Base-by-base conservation (phyloP, 2,113 vertebrate species). In the Pedionomus torquatus region DNA sequence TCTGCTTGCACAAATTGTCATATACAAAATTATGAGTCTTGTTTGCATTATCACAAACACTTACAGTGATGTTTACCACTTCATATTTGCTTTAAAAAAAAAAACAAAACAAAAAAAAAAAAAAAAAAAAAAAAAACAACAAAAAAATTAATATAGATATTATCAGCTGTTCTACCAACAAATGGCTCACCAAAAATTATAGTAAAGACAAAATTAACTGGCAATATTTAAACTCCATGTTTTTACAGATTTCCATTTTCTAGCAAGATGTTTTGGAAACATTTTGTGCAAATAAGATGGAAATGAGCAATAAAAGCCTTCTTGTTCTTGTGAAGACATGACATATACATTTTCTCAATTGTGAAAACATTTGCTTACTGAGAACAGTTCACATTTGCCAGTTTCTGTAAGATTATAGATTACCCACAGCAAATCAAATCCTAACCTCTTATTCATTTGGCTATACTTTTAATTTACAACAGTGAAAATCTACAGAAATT, bases 231-330 rank as follows among this genome's bases (percentile, higher is more conserved):
- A 82, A 77, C 13, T 71, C 60, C 35, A 4, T 55, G 41, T 37
- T 90, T 95, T 95, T 75, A 58, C 46, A 81, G 86, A 93, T 88
- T 97, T 91, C 91, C 12, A 1, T 83, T 85, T 80, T 49, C 75
- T 88, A 90, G 43, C 49, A 90, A 83, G 66, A 90, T 74, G 68
- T 77, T 95, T 96, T 86, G 63, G 71, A 94, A 95, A 90, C 10
- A 66, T 90, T 88, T 86, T 93, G 79, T 89, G 49, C 71, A 92
- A 95, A 80, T 86, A 90, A 74, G 75, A 96, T 88, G 90, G 75
- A 94, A 97, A 96, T 85, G 92, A 97, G 82, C 66, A 91, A 86
- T 88, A 86, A 83, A 76, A 89, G 35, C 75, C 63, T 5, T 80
- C 85, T 74, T 95, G 52, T 74, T 91, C 87, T 86, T 63, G 33